These are phyloP conservation scores for Tryphoninae sp. DNA, from an alignment of 2,888 invertebrate genomes.

Conservation along the genomic window DNA sequence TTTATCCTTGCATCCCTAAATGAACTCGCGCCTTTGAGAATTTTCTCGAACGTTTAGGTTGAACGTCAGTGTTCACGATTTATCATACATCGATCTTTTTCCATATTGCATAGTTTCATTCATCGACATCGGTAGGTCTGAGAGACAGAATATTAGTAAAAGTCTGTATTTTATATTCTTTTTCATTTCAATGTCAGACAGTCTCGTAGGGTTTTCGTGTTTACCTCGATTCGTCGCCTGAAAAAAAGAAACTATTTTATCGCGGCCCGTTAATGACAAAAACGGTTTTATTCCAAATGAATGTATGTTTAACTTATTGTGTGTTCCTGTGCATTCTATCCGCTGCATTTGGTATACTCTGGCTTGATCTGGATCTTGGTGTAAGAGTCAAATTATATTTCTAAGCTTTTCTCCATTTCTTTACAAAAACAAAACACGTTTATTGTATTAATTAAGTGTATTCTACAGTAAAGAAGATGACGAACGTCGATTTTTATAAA, in stretches of 20 bases:
- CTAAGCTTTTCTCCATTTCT: conserved; percentile 78
- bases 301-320: conserved; percentile 80
- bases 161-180: background rate
- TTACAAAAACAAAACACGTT: conserved; percentile 66
- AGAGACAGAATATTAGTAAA: background rate
- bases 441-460: background rate
- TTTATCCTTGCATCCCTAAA: conserved; percentile 23
- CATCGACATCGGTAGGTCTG: conserved; percentile 46
- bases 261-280: conserved; percentile 12
- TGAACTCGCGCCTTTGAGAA: conserved; percentile 6
- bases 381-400: conserved; percentile 81
- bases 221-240: background rate
- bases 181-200: background rate
- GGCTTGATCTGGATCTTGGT: conserved; percentile 82
- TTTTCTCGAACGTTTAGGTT: background rate
- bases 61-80: background rate
- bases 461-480: background rate
- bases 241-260: conserved; percentile 5
- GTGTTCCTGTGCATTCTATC: conserved; percentile 81
- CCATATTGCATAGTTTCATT: conserved; percentile 51
- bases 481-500: background rate
- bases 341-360: conserved; percentile 81
- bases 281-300: conserved; percentile 53
- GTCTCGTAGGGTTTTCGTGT: background rate
- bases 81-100: conserved; percentile 42